A percentile compares a stretch with the other conserved stretches of the same genome.
These are phyloP conservation scores for honey bee (Apis mellifera) DNA, from an alignment of 1,140 invertebrate species.

Conservation along the genomic window DNA sequence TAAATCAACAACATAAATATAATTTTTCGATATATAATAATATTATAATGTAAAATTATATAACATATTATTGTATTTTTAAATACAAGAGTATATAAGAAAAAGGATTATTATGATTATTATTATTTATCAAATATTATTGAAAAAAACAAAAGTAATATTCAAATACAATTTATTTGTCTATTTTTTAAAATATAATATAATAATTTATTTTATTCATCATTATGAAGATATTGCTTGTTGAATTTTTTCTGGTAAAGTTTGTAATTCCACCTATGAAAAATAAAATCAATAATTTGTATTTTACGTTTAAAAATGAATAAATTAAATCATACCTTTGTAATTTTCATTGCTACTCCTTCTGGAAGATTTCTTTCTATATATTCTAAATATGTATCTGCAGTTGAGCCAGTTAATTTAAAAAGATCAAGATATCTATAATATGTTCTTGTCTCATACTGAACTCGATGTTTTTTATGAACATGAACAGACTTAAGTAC, in stretches of 20 bases:
- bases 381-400: slow-evolving; percentile 98
- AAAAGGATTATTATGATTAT: background rate
- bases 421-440: slow-evolving; percentile 92
- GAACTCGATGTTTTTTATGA: slow-evolving; percentile 96
- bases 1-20: background rate
- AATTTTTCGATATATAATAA: background rate
- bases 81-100: too few relatives aligned
- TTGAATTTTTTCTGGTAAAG: slow-evolving; percentile 62
- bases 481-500: slow-evolving; percentile 94
- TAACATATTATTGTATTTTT: background rate
- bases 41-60: background rate
- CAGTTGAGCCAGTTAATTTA: slow-evolving; percentile 95
- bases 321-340: slow-evolving; percentile 84
- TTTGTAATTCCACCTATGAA: slow-evolving; percentile 82
- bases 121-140: background rate
- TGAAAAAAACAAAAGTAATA: slow-evolving; percentile 4
- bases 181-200: slow-evolving; percentile 27
- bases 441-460: slow-evolving; percentile 98
- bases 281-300: slow-evolving; percentile 35
- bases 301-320: slow-evolving; percentile 24
- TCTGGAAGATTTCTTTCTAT: slow-evolving; percentile 98
- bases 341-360: slow-evolving; percentile 97
- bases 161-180: slow-evolving; percentile 34
- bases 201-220: slow-evolving; percentile 8
- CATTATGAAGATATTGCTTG: background rate